A percentile compares a stretch with the other conserved stretches of the same genome.
Evolutionary conservation across 2,888 invertebrate species (phyloP).

Genomic region (Elysia crispata): DNA sequence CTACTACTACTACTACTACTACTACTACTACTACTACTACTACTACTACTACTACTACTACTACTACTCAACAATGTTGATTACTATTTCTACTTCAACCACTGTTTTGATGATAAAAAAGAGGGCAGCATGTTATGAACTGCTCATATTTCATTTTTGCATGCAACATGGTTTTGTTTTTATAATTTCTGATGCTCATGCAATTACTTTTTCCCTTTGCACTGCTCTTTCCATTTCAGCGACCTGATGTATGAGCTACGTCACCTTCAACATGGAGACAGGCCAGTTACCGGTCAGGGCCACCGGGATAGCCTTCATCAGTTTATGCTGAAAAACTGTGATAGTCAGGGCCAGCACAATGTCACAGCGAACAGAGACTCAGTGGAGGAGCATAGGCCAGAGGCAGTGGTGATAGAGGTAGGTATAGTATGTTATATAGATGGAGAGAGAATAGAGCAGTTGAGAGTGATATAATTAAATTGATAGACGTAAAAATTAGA

Average conservation of each 20-base stretch:
- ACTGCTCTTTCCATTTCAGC: slow-evolving; percentile 60
- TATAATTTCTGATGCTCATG: too few species aligned
- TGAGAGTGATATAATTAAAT: too few species aligned
- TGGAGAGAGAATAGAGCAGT: too few species aligned
- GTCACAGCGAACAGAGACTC: slow-evolving; percentile 65
- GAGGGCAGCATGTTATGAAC: too few species aligned
- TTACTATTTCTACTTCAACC: too few species aligned
- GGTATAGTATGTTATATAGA: background rate
- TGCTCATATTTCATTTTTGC: too few species aligned
- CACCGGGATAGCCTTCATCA: slow-evolving; percentile 65
- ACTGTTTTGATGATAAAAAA: too few species aligned
- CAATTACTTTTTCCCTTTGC: too few species aligned
- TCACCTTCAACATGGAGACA: slow-evolving; percentile 68
- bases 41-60: slow-evolving; percentile 22
- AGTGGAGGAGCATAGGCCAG: slow-evolving; percentile 72
- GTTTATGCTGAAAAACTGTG: slow-evolving; percentile 65
- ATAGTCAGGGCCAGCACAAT: slow-evolving; percentile 58
- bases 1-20: background rate
- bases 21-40: slow-evolving; percentile 6
- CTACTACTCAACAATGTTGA: too few species aligned
- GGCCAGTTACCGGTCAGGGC: slow-evolving; percentile 73
- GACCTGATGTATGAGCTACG: slow-evolving; percentile 74
- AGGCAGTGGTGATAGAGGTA: slow-evolving; percentile 71
- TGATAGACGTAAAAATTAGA: too few species aligned
- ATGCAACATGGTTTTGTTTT: too few species aligned